A percentile compares a stretch with the other conserved stretches of the same genome.
Evolutionary conservation across 2,888 invertebrate species (phyloP).

Genomic region (Metopia argyrocephala): DNA sequence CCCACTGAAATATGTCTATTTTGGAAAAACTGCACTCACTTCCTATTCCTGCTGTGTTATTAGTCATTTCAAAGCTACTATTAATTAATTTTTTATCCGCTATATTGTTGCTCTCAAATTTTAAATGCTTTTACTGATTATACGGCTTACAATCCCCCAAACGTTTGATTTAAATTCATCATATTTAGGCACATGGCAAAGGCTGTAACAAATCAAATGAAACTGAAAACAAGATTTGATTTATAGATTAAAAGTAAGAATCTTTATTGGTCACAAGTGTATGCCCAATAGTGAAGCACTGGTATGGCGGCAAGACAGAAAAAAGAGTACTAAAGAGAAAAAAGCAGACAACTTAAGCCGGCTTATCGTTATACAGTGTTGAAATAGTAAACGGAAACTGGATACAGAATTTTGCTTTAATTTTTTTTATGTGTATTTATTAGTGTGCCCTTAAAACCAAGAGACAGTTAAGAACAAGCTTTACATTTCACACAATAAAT

Average conservation of each 20-base stretch:
- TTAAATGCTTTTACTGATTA: constrained; percentile 37
- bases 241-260: constrained; percentile 7
- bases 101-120: background rate
- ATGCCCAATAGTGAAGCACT: background rate
- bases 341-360: constrained; percentile 30
- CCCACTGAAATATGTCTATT: constrained; percentile 19
- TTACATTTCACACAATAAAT: constrained; percentile 42
- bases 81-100: constrained; percentile 27
- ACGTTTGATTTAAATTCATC: constrained; percentile 45
- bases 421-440: background rate
- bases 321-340: background rate
- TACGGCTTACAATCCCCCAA: constrained; percentile 51
- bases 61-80: background rate
- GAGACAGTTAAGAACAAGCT: constrained; percentile 34
- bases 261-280: too few relatives aligned
- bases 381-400: constrained; percentile 23
- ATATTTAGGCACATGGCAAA: background rate
- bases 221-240: constrained; percentile 9
- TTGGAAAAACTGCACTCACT: background rate
- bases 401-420: background rate
- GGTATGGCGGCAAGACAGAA: background rate
- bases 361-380: constrained; percentile 32
- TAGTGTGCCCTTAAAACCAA: background rate
- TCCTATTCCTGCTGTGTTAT: constrained; percentile 1
- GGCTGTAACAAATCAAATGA: background rate